phyloP scores from a whole-genome alignment of 2,888 invertebrate genomes.

The Paralinhomoeus sp. region DNA sequence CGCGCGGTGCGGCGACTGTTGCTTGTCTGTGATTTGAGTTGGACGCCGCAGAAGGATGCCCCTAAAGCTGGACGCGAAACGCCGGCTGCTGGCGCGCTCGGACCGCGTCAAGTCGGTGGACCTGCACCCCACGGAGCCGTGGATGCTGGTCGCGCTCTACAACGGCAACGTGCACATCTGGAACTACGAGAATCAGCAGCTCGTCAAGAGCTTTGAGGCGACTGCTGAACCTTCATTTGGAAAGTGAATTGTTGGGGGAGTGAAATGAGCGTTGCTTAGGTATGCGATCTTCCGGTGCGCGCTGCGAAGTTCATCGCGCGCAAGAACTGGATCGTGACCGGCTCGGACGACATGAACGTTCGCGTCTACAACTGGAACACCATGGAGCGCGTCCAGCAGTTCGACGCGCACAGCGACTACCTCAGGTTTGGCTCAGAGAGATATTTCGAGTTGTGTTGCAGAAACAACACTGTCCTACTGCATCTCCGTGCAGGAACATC shows the following conservation, averaged over 20 bases:
- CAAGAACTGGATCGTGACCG: constrained; percentile 95
- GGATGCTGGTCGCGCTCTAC: constrained; percentile 93
- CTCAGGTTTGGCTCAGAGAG: constrained; percentile 36
- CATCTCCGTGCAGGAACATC: constrained; percentile 39
- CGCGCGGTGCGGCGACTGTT: no score
- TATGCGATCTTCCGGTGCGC: constrained; percentile 81
- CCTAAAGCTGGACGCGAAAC: constrained; percentile 84
- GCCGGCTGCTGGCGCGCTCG: constrained; percentile 83
- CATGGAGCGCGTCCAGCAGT: constrained; percentile 72
- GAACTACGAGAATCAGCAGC: constrained; percentile 76
- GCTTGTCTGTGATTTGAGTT: no score
- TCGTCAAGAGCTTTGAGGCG: constrained; percentile 39
- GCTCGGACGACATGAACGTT: constrained; percentile 48
- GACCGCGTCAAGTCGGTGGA: constrained; percentile 96
- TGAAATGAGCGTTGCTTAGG: constrained; percentile 25
- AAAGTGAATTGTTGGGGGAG: background rate
- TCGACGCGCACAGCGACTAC: constrained; percentile 96
- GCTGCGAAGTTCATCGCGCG: constrained; percentile 83
- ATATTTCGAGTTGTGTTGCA: background rate
- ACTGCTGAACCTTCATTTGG: background rate
- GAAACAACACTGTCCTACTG: background rate
- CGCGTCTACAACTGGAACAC: constrained; percentile 97
- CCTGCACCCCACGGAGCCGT: constrained; percentile 87
- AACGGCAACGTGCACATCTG: constrained; percentile 98
- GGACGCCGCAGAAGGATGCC: no score